Conservation (phyloP, 2,113 vertebrate genomes). For the Protobothrops mucrosquamatus region DNA sequence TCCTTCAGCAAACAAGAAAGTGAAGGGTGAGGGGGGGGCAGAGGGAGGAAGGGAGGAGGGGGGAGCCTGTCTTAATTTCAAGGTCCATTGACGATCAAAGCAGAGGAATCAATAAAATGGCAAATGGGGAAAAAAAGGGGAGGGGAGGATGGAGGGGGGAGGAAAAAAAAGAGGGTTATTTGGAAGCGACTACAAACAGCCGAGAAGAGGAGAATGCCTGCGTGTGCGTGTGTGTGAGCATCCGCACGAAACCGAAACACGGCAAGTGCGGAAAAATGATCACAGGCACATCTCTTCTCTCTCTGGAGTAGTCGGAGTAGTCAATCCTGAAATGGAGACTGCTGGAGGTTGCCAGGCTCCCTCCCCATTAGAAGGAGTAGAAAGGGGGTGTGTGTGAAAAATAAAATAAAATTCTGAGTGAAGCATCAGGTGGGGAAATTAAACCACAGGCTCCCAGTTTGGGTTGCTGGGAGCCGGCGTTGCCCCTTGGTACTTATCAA, state of each 20-base stretch:
- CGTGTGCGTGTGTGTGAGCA: neutral
- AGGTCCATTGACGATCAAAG: conserved; percentile 17
- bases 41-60: neutral
- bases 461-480: neutral
- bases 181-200: neutral
- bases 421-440: neutral
- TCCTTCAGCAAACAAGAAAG: neutral
- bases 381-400: fast-evolving
- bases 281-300: neutral
- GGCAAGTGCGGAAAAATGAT: neutral
- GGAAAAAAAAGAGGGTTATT: neutral
- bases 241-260: neutral
- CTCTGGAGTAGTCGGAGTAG: neutral
- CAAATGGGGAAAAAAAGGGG: neutral
- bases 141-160: neutral
- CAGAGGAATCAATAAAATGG: conserved; percentile 25
- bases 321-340: neutral
- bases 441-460: neutral
- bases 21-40: neutral
- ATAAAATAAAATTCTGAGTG: neutral
- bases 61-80: conserved; percentile 27
- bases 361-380: too few relatives aligned
- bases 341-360: neutral
- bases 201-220: neutral
- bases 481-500: neutral